Base-by-base conservation (phyloP, 2,113 vertebrate species). In the Trichomycterus rosablanca region DNA sequence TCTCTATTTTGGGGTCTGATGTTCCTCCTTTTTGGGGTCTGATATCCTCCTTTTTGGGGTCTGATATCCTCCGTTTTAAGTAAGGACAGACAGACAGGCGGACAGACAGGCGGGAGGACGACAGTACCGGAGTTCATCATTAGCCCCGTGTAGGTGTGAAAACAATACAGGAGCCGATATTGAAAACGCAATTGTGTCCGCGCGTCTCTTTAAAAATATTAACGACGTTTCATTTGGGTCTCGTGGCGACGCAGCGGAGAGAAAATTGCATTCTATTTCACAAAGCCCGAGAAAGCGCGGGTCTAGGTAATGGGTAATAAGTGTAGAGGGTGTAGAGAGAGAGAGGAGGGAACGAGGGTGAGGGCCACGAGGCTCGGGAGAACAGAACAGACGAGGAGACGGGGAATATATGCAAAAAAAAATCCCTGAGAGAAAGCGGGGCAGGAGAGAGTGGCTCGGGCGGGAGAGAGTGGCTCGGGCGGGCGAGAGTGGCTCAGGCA, bases 181-280 rank as follows among this genome's bases (percentile, higher is more conserved):
- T 59, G 49, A 50, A 66, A 65, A 48, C 48, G 0, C 2, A 22
- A 78, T 77, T 71, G 61, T 30, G 42, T 62, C 72, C 69, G 54
- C 62, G 72, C 62, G 30, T 71, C 79, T 73, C 64, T 68, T 79
- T 70, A 73, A 73, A 74, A 83, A 79, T 81, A 74, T 76, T 88
- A 87, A 88, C 82, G 75, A 80, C 76, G 72, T 82, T 80, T 59
- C 80, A 83, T 78, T 81, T 78, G 79, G 76, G 80, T 87, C 85
- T 84, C 85, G 89, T 91, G 90, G 79, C 81, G 1, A 81, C 61
- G 82, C 76, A 76, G 53, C 59, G 24, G 51, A 63, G 83, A 77
- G 75, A 15, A 85, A 87, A 93, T 92, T 88, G 82, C 84, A 81
- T 90, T 89, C 86, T 88, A 74, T 89, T 87, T 86, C 84, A 80